These are phyloP conservation scores for Ladona fulva DNA, from an alignment of 1,140 invertebrate species.

Conservation along the genomic window DNA sequence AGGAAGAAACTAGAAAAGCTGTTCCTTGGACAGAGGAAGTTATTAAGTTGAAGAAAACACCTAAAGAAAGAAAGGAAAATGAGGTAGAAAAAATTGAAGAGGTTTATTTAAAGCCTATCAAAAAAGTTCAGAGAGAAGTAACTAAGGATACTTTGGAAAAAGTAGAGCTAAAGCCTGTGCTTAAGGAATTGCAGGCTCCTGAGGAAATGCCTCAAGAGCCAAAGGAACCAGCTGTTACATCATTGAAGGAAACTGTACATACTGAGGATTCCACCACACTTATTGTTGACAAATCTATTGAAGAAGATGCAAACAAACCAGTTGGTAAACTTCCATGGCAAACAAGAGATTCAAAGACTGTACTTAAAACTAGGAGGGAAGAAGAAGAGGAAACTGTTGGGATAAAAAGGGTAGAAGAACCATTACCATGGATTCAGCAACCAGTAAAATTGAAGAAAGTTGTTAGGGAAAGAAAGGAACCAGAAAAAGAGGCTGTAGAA, in stretches of 20 bases:
- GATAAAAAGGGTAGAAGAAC: slow-evolving; percentile 17
- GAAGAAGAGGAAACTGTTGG: slow-evolving; percentile 13
- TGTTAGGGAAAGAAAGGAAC: slow-evolving; percentile 33
- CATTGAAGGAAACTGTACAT: background rate
- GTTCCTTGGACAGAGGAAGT: slow-evolving; percentile 43
- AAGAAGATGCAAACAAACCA: slow-evolving; percentile 7
- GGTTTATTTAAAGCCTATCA: slow-evolving; percentile 36
- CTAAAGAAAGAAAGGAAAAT: slow-evolving; percentile 31
- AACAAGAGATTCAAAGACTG: background rate
- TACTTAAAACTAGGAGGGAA: slow-evolving; percentile 13
- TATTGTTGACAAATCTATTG: background rate
- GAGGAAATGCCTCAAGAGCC: slow-evolving; percentile 16
- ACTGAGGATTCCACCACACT: background rate
- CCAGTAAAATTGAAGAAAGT: slow-evolving; percentile 33
- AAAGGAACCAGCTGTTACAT: background rate
- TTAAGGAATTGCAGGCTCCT: slow-evolving; percentile 22
- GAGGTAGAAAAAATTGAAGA: slow-evolving; percentile 36
- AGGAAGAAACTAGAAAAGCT: slow-evolving; percentile 24
- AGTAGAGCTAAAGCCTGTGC: slow-evolving; percentile 31
- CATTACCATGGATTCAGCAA: slow-evolving; percentile 36
- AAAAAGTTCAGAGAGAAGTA: slow-evolving; percentile 31
- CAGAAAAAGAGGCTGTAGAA: slow-evolving; percentile 29
- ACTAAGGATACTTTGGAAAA: slow-evolving; percentile 25
- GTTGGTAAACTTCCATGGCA: background rate
- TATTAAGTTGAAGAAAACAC: slow-evolving; percentile 37